Conservation (phyloP, 1,140 invertebrate species). For the Scaptomyza graminum region DNA sequence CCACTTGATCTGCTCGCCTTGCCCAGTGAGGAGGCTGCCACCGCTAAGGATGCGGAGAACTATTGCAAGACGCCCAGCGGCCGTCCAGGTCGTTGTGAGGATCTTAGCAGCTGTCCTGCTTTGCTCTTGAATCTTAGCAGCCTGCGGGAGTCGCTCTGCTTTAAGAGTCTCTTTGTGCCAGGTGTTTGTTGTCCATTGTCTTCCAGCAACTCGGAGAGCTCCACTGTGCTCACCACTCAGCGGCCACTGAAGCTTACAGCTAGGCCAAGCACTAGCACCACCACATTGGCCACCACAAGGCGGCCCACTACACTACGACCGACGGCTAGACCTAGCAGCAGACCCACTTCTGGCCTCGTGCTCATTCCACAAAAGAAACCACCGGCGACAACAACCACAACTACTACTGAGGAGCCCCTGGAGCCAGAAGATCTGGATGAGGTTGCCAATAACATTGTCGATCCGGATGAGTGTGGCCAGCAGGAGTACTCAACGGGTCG, state of each 20-base stretch:
- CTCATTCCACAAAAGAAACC: constrained; percentile 83
- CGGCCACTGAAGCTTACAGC: constrained; percentile 84
- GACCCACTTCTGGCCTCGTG: constrained; percentile 64
- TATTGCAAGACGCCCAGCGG: constrained; percentile 92
- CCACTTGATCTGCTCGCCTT: constrained; percentile 60
- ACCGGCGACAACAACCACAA: constrained; percentile 77
- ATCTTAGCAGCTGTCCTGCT: constrained; percentile 94
- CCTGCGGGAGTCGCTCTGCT: constrained; percentile 94
- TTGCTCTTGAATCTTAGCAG: constrained; percentile 92
- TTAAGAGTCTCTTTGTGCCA: constrained; percentile 95
- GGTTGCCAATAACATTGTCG: constrained; percentile 83
- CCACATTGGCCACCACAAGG: constrained; percentile 40
- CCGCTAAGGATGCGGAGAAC: constrained; percentile 81
- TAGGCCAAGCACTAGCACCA: constrained; percentile 46
- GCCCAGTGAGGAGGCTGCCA: constrained; percentile 63
- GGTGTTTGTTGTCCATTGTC: constrained; percentile 93
- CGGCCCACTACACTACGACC: constrained; percentile 48
- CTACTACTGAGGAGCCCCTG: constrained; percentile 76
- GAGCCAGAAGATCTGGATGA: constrained; percentile 69
- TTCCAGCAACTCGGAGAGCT: constrained; percentile 57
- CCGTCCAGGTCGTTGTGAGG: constrained; percentile 91
- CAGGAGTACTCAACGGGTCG: constrained; percentile 92
- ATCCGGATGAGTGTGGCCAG: constrained; percentile 90
- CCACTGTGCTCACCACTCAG: constrained; percentile 75
- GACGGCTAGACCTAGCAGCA: constrained; percentile 26